Base-by-base conservation (phyloP, 2,113 vertebrate genomes). In the Panthera tigris region DNA sequence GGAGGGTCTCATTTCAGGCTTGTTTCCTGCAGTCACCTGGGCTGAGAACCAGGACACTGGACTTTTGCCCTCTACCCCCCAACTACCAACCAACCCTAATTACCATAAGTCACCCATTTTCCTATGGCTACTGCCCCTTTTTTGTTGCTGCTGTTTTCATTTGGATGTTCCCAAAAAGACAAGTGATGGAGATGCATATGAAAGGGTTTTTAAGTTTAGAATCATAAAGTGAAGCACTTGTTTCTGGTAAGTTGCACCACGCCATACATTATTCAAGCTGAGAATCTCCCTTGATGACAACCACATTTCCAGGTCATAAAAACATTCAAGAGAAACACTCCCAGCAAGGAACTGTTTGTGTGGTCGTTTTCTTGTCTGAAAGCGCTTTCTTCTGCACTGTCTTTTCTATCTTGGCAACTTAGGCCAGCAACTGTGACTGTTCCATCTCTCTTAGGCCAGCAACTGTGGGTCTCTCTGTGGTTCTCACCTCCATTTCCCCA, bases 101-200 rank as follows among this genome's bases (percentile, higher is more conserved):
- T 21, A 41, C 39, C 25, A 21, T 36, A 94, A 27, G 12, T 31
- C 25, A 5, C 2, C 4, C 1, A 27, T 36, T 95, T 94, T 63
- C 23, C 36, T 76, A 16, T 36, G 1, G 13, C 13, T 65, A 36
- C 13, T 39, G 0, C 2, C 66, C 21, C 74, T 80, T 36, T 66
- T 29, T 71, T 36, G 29, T 15, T 36, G 16, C 4, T 87, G 10
- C 41, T 82, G 3, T 82, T 92, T 96, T 50, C 50, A 39, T 82
- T 82, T 55, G 41, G 31, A 78, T 29, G 89, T 92, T 96, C 73
- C 79, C 48, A 89, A 74, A 94, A 89, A 65, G 76, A 71, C 18
- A 65, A 68, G 63, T 29, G 55, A 81, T 81, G 66, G 61, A 83
- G 19, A 92, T 41, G 10, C n/a, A 79, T 50, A 66, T 15, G 9